phyloP scores from a whole-genome alignment of 1,140 invertebrate species.

The Drosophila pallidifrons region DNA sequence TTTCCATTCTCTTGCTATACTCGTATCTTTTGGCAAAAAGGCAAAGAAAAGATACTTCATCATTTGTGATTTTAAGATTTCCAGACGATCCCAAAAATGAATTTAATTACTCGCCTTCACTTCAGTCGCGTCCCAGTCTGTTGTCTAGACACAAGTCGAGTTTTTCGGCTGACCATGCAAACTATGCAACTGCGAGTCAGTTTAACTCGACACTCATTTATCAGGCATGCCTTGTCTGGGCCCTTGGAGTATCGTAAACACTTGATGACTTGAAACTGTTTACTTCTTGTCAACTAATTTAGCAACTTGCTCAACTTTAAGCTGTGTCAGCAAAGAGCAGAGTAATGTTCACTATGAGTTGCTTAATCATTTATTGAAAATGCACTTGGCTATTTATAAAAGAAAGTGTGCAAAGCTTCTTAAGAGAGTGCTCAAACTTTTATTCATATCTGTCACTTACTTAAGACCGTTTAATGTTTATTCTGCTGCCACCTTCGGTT shows the following conservation, averaged over 20 bases:
- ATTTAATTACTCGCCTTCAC: slow-evolving; percentile 44
- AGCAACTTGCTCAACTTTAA: slow-evolving; percentile 1
- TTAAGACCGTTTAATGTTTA: not conserved
- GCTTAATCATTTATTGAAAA: not conserved
- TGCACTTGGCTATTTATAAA: not conserved
- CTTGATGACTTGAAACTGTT: slow-evolving; percentile 11
- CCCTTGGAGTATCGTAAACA: slow-evolving; percentile 1
- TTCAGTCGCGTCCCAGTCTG: slow-evolving; percentile 23
- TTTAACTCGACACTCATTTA: slow-evolving; percentile 11
- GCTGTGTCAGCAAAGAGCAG: not conserved
- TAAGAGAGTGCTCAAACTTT: not conserved
- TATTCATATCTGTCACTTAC: not conserved
- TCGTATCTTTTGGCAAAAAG: slow-evolving; percentile 5
- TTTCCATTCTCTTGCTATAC: slow-evolving; percentile 1
- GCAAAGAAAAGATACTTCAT: slow-evolving; percentile 18
- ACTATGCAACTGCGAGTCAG: not conserved
- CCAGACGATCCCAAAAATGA: slow-evolving; percentile 8
- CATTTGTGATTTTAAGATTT: slow-evolving; percentile 28
- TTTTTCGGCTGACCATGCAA: slow-evolving; percentile 26
- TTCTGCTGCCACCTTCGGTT: too few relatives aligned
- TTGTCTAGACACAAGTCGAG: slow-evolving; percentile 37
- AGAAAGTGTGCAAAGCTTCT: too few relatives aligned
- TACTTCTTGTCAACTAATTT: slow-evolving; percentile 12
- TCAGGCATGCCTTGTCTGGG: not conserved
- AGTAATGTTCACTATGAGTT: not conserved